Percentiles rank a stretch among this genome's conserved stretches.
These are phyloP conservation scores for Stegodyphus mimosarum DNA, from an alignment of 1,140 invertebrate species.

Conservation along the genomic window DNA sequence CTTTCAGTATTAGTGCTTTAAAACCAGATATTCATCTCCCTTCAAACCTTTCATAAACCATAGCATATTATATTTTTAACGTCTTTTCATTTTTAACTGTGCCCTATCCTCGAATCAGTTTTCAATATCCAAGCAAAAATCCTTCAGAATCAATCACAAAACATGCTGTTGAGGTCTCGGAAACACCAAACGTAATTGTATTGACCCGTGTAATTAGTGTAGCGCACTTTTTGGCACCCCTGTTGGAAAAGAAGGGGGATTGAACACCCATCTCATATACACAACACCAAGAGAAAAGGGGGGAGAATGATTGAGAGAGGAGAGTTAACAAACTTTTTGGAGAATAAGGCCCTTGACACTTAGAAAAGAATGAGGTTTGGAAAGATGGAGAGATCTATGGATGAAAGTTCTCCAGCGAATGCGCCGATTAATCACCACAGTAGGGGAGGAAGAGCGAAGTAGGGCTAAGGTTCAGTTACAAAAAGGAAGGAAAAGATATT, in stretches of 20 bases:
- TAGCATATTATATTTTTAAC: no score
- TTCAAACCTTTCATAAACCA: no score
- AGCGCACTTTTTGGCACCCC: slow-evolving; percentile 49
- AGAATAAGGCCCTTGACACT: slow-evolving; percentile 43
- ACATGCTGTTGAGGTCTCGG: slow-evolving; percentile 9
- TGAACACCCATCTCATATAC: background rate
- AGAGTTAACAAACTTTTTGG: slow-evolving; percentile 59
- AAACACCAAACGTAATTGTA: slow-evolving; percentile 15
- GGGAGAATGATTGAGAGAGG: slow-evolving; percentile 47
- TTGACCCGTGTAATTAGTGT: slow-evolving; percentile 51
- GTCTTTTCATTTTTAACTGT: no score
- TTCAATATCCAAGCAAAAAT: slow-evolving; percentile 11
- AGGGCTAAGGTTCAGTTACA: slow-evolving; percentile 3
- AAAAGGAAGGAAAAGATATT: background rate
- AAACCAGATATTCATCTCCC: no score
- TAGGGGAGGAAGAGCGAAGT: background rate
- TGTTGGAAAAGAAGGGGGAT: background rate
- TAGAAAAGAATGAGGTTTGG: slow-evolving; percentile 24
- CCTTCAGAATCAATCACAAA: slow-evolving; percentile 49
- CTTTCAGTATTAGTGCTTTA: no score
- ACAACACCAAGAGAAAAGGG: background rate
- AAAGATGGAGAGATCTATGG: slow-evolving; percentile 42
- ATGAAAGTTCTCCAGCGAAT: slow-evolving; percentile 53
- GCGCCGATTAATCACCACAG: slow-evolving; percentile 41
- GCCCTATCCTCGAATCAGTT: no score